phyloP scores from a whole-genome alignment of 2,888 invertebrate genomes.

The Sphaerolaimus hirsutus region DNA sequence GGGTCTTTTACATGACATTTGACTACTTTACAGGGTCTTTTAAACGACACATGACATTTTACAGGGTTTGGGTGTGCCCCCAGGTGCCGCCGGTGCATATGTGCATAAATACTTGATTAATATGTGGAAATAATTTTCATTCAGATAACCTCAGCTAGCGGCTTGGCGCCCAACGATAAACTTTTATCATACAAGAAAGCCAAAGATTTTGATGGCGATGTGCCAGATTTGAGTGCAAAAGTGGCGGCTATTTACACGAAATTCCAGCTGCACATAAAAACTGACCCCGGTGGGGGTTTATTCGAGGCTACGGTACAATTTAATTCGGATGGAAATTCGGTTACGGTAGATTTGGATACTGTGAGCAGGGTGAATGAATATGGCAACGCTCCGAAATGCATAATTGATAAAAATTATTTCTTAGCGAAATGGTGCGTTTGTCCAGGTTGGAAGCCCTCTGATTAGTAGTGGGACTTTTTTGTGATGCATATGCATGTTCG shows the following conservation, averaged over 20 bases:
- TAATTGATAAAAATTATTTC: conserved; percentile 35
- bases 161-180: conserved; percentile 11
- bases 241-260: too few species aligned
- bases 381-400: conserved; percentile 53
- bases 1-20: too few species aligned
- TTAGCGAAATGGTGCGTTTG: conserved; percentile 22
- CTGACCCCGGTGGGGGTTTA: not conserved
- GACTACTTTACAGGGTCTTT: too few species aligned
- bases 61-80: too few species aligned
- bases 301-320: not conserved
- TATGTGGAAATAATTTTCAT: too few species aligned
- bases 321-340: not conserved
- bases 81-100: too few species aligned
- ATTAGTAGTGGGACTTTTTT: too few species aligned
- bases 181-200: conserved; percentile 20
- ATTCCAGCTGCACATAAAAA: too few species aligned
- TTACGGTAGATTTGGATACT: conserved; percentile 39
- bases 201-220: conserved; percentile 20
- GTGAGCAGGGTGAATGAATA: conserved; percentile 59
- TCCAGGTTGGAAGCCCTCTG: too few species aligned
- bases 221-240: conserved; percentile 15
- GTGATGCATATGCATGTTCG: too few species aligned
- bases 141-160: conserved; percentile 11
- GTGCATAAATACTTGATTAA: too few species aligned
- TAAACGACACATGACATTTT: too few species aligned